A percentile compares a stretch with the other conserved stretches of the same genome.
Evolutionary conservation across 2,113 vertebrate species (phyloP).

Genomic region (Gobius niger): DNA sequence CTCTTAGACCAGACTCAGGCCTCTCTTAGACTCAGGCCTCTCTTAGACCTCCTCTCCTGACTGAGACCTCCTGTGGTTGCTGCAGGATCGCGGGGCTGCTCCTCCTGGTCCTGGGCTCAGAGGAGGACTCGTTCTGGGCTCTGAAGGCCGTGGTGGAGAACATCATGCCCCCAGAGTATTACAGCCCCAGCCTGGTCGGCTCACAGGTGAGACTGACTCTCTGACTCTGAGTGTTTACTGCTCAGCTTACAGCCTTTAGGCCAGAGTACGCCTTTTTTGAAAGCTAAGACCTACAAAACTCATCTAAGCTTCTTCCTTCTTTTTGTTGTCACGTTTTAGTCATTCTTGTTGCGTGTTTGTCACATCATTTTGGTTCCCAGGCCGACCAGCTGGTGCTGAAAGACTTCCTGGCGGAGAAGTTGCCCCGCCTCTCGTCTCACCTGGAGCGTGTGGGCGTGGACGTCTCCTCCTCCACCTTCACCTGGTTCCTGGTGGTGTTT

Average conservation of each 20-base stretch:
- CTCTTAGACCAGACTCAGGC: neutral
- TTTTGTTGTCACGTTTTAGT: too few species aligned
- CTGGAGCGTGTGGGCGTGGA: slow-evolving; percentile 82
- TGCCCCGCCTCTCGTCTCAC: slow-evolving; percentile 86
- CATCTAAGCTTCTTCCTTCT: too few species aligned
- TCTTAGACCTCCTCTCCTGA: neutral
- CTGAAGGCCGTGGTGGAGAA: slow-evolving; percentile 88
- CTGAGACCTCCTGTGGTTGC: neutral
- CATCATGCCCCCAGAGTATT: slow-evolving; percentile 92
- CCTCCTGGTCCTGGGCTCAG: slow-evolving; percentile 86
- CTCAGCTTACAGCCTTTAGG: too few species aligned
- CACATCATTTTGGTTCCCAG: too few species aligned
- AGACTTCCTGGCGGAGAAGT: slow-evolving; percentile 89
- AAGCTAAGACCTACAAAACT: too few species aligned
- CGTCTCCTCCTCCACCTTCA: slow-evolving; percentile 89
- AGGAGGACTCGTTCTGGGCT: slow-evolving; percentile 94
- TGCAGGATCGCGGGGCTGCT: slow-evolving; percentile 88
- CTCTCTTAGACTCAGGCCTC: neutral
- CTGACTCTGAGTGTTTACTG: too few species aligned
- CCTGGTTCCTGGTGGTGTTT: slow-evolving; percentile 94
- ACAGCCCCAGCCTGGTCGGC: slow-evolving; percentile 85
- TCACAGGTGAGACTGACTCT: slow-evolving; percentile 78
- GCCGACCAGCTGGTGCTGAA: slow-evolving; percentile 93
- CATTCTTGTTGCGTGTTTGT: too few species aligned
- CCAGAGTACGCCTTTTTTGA: too few species aligned